phyloP scores from a whole-genome alignment of 2,797 vertebrate species.

The Oophaga sylvatica region DNA sequence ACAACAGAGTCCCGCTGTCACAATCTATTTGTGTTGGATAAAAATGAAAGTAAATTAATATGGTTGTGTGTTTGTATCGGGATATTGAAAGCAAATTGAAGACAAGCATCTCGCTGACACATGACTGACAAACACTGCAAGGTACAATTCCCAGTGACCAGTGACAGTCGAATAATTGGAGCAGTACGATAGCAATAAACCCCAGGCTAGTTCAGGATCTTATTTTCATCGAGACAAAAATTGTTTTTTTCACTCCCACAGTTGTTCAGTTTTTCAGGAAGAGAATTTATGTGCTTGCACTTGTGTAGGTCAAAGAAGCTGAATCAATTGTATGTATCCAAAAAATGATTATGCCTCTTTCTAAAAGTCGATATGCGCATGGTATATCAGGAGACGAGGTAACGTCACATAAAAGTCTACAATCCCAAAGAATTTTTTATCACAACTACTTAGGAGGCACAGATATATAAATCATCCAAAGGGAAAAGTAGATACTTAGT shows the following conservation, averaged over 20 bases:
- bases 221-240: constrained; percentile 15
- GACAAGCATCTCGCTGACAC: constrained; percentile 27
- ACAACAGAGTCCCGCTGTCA: constrained; percentile 13
- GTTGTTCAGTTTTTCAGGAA: background rate
- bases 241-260: background rate
- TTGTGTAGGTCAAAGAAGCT: constrained; percentile 1
- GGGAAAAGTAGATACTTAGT: no score
- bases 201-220: constrained; percentile 13
- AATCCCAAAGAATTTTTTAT: background rate
- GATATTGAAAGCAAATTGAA: constrained; percentile 38
- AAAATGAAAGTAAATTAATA: constrained; percentile 30
- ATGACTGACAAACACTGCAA: constrained; percentile 41
- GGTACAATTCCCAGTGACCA: constrained; percentile 27
- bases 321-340: background rate
- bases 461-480: no score
- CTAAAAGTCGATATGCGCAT: background rate
- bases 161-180: constrained; percentile 35
- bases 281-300: background rate
- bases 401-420: background rate
- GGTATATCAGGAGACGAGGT: background rate
- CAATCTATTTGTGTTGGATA: background rate
- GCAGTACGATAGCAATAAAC: constrained; percentile 21
- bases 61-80: constrained; percentile 1
- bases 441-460: background rate
- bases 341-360: background rate